Evolutionary conservation across 2,797 vertebrate species (phyloP), one percentile per base, ranked within the genome.

Genomic region (Microctenopoma lineatum): DNA sequence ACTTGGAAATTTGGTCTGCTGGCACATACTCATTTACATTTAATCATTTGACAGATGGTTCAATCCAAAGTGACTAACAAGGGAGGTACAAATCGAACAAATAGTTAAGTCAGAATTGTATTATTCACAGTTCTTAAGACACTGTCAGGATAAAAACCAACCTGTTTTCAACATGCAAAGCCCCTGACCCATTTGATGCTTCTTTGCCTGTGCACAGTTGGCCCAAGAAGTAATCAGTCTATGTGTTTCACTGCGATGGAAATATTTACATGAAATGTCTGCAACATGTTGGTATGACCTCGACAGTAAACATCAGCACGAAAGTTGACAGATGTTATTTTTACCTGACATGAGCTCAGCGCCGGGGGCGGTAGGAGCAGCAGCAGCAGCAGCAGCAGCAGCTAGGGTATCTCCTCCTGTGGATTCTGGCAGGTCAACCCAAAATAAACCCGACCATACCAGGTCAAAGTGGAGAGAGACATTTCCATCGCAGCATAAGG

Each of bases 261-360:
- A 61, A 60, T 55, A 52, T 21, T 32, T 59, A 14, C 34, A 7
- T 64, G 7, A 50, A 39, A 41, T 18, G n/a, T 41, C n/a, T 47
- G 15, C 16, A 55, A 63, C 44, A 61, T 67, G 58, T 56, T 51
- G 4, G 2, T 56, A 16, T 52, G 38, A 34, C 18, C 50, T 70
- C 34, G 32, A 27, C 21, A n/a, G 48, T 45, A 32, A 50, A 63
- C 55, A 48, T 7, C n/a, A 4, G 9, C 67, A 66, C 86, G 72
- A 72, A 75, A 45, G n/a, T 16, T 27, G 27, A 41, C 18, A 16
- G 5, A 76, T 60, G 25, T 46, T 1, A 77, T 81, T 64, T 65
- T 44, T 96, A 99, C 97, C 98, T 93, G 96, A 95, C 94, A 99
- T 96, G 80, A 99, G 94, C 86, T 99, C 97, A 83, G 96, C 96